A percentile compares a stretch with the other conserved stretches of the same genome.
Evolutionary conservation across 64 coral and sea anemone genomes (phyloP).

Genomic region (Montipora foliosa): DNA sequence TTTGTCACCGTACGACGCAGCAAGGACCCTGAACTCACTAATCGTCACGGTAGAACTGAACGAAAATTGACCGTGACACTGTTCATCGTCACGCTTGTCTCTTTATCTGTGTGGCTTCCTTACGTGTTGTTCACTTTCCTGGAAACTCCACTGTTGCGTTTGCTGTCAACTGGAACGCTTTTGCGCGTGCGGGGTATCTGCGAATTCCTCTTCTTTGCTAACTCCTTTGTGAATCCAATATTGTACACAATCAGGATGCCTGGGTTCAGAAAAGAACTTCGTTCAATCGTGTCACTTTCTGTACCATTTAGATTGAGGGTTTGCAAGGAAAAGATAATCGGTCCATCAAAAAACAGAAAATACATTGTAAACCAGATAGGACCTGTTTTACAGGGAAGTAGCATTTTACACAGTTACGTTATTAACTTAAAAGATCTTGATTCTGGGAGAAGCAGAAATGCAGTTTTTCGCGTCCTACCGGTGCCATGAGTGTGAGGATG

Average conservation of each 20-base stretch:
- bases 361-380: not conserved
- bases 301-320: not conserved
- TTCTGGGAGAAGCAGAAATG: not conserved
- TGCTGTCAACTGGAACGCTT: not conserved
- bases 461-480: not conserved
- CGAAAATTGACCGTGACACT: slow-evolving; percentile 26
- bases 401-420: not conserved
- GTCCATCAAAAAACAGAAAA: not conserved
- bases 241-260: slow-evolving; percentile 33
- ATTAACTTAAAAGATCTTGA: not conserved
- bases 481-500: no score
- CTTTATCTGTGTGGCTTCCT: slow-evolving; percentile 13
- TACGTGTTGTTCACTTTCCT: slow-evolving; percentile 42
- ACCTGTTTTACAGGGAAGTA: not conserved
- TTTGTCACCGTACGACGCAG: not conserved
- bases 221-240: slow-evolving; percentile 49
- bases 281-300: not conserved
- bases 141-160: not conserved
- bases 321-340: not conserved
- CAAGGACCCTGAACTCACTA: not conserved
- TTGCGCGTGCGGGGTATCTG: not conserved
- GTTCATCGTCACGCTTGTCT: slow-evolving; percentile 22
- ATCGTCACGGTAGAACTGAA: slow-evolving; percentile 3
- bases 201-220: slow-evolving; percentile 5
- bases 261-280: slow-evolving; percentile 10